phyloP scores from a whole-genome alignment of 1,140 invertebrate species.

The Drosophila persimilis region DNA sequence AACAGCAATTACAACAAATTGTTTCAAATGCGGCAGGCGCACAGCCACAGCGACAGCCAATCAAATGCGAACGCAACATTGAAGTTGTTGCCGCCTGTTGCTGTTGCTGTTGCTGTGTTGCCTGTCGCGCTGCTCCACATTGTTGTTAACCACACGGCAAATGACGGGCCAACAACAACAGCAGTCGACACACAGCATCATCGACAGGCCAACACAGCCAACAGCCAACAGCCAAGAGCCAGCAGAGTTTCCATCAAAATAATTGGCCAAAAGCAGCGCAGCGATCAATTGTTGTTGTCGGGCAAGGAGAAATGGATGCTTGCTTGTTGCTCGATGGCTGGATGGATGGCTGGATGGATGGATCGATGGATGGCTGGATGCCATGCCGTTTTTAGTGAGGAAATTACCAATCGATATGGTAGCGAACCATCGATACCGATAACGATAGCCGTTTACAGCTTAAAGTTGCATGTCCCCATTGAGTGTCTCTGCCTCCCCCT shows the following conservation, averaged over 20 bases:
- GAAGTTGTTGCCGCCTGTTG: conserved; percentile 25
- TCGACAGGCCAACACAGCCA: conserved; percentile 17
- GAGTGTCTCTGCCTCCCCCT: neutral
- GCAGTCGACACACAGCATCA: conserved; percentile 17
- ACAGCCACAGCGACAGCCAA: conserved; percentile 42
- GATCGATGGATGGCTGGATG: conserved; percentile 3
- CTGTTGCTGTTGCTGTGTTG: conserved; percentile 33
- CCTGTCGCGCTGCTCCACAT: conserved; percentile 68
- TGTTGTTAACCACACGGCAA: conserved; percentile 70
- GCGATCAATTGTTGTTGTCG: conserved; percentile 22
- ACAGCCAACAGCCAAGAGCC: conserved; percentile 12
- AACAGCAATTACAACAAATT: conserved; percentile 68
- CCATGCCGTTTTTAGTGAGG: conserved; percentile 42
- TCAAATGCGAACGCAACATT: conserved; percentile 73
- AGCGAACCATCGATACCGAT: conserved; percentile 42
- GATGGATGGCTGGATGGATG: neutral
- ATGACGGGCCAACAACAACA: conserved; percentile 64
- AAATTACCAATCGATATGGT: conserved; percentile 60
- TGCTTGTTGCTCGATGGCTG: conserved; percentile 6
- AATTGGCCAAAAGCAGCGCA: conserved; percentile 49
- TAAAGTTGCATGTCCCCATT: conserved; percentile 5
- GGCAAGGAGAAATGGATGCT: conserved; percentile 15
- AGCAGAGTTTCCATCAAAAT: conserved; percentile 52
- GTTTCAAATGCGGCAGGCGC: conserved; percentile 63
- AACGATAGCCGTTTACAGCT: conserved; percentile 38